A percentile compares a stretch with the other conserved stretches of the same genome.
These are phyloP conservation scores for Dasysyrphus tricinctus DNA, from an alignment of 2,888 invertebrate species.

Conservation along the genomic window DNA sequence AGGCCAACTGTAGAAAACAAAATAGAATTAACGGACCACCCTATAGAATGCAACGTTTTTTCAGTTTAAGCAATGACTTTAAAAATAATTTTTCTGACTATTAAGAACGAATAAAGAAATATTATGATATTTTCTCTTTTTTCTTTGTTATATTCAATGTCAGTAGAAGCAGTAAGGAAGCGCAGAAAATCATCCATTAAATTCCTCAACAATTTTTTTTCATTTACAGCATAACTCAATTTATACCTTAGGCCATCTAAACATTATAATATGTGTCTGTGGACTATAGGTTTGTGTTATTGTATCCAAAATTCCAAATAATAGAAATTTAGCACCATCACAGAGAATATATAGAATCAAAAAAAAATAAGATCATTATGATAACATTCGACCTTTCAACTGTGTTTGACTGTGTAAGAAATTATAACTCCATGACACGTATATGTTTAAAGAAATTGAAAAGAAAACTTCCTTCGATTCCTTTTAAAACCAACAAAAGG, in stretches of 20 bases:
- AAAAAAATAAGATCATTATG: conserved; percentile 11
- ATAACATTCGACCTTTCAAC: conserved; percentile 30
- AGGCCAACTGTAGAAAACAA: too few species aligned
- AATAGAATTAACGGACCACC: too few species aligned
- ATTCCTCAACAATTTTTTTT: neutral
- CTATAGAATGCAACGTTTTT: too few species aligned
- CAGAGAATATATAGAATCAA: neutral
- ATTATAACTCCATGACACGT: conserved; percentile 50
- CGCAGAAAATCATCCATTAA: conserved; percentile 22
- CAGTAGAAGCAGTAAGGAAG: neutral
- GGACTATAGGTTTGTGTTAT: conserved; percentile 8
- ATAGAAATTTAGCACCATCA: neutral
- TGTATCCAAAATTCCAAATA: neutral
- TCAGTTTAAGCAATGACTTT: too few species aligned
- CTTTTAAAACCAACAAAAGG: conserved; percentile 36
- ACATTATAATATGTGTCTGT: neutral
- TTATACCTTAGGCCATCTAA: too few species aligned
- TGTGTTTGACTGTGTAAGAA: conserved; percentile 1
- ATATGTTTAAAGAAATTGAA: conserved; percentile 62
- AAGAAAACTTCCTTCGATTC: conserved; percentile 48
- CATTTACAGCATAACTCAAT: too few species aligned
- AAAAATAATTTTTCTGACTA: too few species aligned
- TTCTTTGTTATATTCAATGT: neutral
- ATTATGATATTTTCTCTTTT: too few species aligned
- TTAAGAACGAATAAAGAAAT: too few species aligned